Base-by-base conservation (phyloP, 2,888 invertebrate species). In the Spodoptera exigua region DNA sequence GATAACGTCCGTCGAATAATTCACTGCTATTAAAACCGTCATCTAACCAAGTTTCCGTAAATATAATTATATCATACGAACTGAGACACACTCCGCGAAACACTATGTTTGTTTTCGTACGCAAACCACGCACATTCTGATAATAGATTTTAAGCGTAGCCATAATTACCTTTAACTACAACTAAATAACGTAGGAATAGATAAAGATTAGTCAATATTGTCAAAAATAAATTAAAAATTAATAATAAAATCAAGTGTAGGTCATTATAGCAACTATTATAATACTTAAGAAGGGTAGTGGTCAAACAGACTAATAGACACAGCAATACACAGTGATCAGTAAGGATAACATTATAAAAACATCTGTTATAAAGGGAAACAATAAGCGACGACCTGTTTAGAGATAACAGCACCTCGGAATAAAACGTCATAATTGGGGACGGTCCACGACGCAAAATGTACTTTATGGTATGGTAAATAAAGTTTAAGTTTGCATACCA, bases 1-100 rank as follows among this genome's bases (percentile, higher is more conserved):
- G 16, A 17, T 51, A 51, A 16, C 51, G 51, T 18, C n/a, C 35
- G 18, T 47, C 46, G n/a, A 47, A 47, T n/a, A 47, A 18, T 18
- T 47, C 46, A 47, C 46, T 47, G 9, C 36, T 47, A 9, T 21
- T 37, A 21, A 47, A 13, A 21, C 37, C 21, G 17, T 21, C 37
- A 21, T 21, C 37, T 37, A 37, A 37, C 37, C 37, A 41, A 3
- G 18, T 41, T n/a, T 41, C 18, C 2, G 18, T 41, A 7, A 36
- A n/a, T 13, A 36, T 13, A 36, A 36, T 13, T 36, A 36, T 13
- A 13, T 36, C 36, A 13, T 36, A 36, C 11, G 34, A 34, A 34
- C 34, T 34, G 12, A 34, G 34, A 9, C 36, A 36, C 4, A 36
- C 36, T 13, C 13, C 13, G 13, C 36, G 36, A 13, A 13, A 36